phyloP scores from a whole-genome alignment of 2,113 vertebrate species.

The Gobiocypris rarus region DNA sequence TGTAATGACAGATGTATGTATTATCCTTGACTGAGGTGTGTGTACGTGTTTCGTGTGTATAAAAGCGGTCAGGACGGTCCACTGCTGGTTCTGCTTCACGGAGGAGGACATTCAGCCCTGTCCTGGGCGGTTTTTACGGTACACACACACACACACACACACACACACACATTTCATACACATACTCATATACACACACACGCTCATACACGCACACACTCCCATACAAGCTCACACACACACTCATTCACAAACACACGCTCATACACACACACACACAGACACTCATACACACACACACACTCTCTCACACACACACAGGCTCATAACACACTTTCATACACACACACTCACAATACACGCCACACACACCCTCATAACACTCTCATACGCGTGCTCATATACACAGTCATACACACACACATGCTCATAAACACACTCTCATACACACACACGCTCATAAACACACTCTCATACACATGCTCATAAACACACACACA shows the following conservation, averaged over 20 bases:
- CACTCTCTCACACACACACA: too few relatives aligned
- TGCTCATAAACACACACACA: too few relatives aligned
- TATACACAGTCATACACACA: too few relatives aligned
- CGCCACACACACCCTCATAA: too few relatives aligned
- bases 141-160: slow-evolving; percentile 19
- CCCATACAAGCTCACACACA: background rate
- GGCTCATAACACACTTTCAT: too few relatives aligned
- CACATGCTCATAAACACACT: too few relatives aligned
- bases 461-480: too few relatives aligned
- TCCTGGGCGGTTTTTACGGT: slow-evolving; percentile 76
- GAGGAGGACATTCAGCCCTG: slow-evolving; percentile 71
- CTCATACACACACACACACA: too few relatives aligned
- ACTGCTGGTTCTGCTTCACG: slow-evolving; percentile 71
- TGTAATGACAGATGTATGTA: background rate
- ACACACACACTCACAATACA: too few relatives aligned
- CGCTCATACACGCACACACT: background rate
- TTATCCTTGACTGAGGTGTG: slow-evolving; percentile 44
- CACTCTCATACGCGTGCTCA: too few relatives aligned
- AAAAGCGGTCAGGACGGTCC: slow-evolving; percentile 66
- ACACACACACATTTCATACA: background rate
- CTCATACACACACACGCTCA: too few relatives aligned
- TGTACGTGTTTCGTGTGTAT: slow-evolving; percentile 67
- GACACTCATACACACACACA: too few relatives aligned
- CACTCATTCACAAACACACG: background rate
- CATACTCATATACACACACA: background rate